phyloP scores from a whole-genome alignment of 2,888 invertebrate species.

The Ditula angustiorana region DNA sequence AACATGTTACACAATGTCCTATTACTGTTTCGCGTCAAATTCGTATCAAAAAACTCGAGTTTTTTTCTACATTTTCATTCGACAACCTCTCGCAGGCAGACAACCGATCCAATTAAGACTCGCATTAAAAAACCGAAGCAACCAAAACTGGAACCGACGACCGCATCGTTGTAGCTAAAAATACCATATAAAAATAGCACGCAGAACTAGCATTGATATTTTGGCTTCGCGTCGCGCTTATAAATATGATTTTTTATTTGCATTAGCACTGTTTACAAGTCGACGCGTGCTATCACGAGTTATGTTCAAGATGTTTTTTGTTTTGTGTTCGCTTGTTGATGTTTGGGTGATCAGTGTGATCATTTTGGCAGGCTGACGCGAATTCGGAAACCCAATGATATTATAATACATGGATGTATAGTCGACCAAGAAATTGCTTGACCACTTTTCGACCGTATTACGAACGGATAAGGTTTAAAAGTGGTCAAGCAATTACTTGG shows the following conservation, averaged over 20 bases:
- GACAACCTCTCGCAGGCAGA: neutral
- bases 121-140: neutral
- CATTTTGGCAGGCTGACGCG: no score
- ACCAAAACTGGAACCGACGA: neutral
- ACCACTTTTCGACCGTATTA: no score
- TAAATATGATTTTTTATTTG: constrained; percentile 6
- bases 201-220: neutral
- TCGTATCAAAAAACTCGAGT: no score
- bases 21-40: no score
- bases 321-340: neutral
- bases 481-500: no score
- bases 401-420: no score
- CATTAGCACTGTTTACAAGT: neutral
- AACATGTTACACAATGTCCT: no score
- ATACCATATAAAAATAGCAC: constrained; percentile 2
- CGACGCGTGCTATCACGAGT: no score
- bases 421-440: no score
- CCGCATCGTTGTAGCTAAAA: neutral
- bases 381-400: no score
- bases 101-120: neutral
- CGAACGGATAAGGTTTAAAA: no score
- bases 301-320: no score
- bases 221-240: neutral
- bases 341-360: neutral
- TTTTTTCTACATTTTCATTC: neutral